Base-by-base conservation (phyloP, 2,888 invertebrate species). In the Meandrusa payeni region DNA sequence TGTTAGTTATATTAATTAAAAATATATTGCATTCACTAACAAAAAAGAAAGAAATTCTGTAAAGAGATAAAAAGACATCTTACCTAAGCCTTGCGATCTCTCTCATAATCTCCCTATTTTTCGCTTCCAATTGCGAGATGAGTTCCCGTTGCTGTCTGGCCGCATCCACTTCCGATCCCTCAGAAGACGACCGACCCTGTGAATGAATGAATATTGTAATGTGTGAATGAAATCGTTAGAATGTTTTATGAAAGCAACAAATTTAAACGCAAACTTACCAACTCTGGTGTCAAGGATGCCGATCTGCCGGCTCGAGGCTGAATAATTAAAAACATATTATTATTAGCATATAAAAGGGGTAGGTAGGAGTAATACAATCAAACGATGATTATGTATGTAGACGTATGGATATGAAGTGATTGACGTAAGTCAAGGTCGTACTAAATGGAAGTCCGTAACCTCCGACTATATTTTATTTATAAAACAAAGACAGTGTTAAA, bases 31-130 rank as follows among this genome's bases (percentile, higher is more conserved):
- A n/a, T n/a, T n/a, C n/a, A n/a, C n/a, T n/a, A n/a, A n/a, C n/a
- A n/a, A n/a, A n/a, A n/a, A n/a, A n/a, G n/a, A n/a, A n/a, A n/a
- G n/a, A n/a, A n/a, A n/a, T n/a, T n/a, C n/a, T n/a, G n/a, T n/a
- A n/a, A n/a, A n/a, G n/a, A n/a, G n/a, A n/a, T 4, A 15, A 15
- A 9, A 6, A 24, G 10, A 7, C 7, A 19, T 2, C 22, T 47
- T 85, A 93, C 93, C 95, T 92, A 65, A 96, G 90, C 70, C 95
- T 92, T 51, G 94, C 95, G 66, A 98, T 98, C 89, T 97, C 97
- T 52, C 95, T 90, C 95, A 97, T 97, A 50, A 98, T 97, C 87
- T 98, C 97, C 61, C 96, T 91, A 83, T 98, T 98, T 88, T 98
- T 97, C 36, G 95, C 93, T 71, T 98, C 98, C 33, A 98, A 88